Base-by-base conservation (phyloP, 1,140 invertebrate genomes). In the Trichonephila clavipes region DNA sequence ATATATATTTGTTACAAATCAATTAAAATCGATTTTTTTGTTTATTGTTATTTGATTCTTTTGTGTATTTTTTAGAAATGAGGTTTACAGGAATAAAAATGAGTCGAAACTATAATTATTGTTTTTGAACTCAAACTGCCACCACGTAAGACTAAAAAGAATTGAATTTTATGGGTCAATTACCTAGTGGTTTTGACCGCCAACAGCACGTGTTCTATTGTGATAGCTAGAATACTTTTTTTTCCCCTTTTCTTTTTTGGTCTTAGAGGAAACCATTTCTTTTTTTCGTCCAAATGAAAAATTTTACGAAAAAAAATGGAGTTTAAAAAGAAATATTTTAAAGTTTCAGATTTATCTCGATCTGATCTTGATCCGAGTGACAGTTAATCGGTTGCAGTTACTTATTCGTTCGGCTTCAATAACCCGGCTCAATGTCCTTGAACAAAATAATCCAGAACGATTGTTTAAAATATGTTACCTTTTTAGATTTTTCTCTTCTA, bases 391-490 rank as follows among this genome's bases (percentile, higher is more conserved):
- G 72, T 34, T 77, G 10, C 72, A 77, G 28, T 28, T 34, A 34
- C 72, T 77, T 28, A 34, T 77, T 77, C 72, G 72, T 77, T 77
- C 72, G 18, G 72, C 72, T 34, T 77, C 72, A 77, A 77, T 77
- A 77, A 40, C 6, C 72, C 34, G 18, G 5, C 34, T 77, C 72
- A 34, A 77, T 34, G 28, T 77, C 72, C 72, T 34, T 40, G 18
- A 18, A 34, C 28, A 14, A 18, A 40, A 28, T 40, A 77, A 34
- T 77, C 72, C 72, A 34, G 28, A 51, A 24, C 24, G 34, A 18
- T 77, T 77, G 16, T 77, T 77, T 72, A 40, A 14, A 69, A 28
- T 24, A 28, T 62, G 61, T 62, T 62, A 62, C 19, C 24, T 40
- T 77, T 40, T 77, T 40, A 5, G 4, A 14, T 69, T 34, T 3